Percentiles rank a stretch among this genome's conserved stretches.
Evolutionary conservation across 30 jellyfish, hydroid and myxozoan species (phyloP).

Genomic region (Turritopsis dohrnii): DNA sequence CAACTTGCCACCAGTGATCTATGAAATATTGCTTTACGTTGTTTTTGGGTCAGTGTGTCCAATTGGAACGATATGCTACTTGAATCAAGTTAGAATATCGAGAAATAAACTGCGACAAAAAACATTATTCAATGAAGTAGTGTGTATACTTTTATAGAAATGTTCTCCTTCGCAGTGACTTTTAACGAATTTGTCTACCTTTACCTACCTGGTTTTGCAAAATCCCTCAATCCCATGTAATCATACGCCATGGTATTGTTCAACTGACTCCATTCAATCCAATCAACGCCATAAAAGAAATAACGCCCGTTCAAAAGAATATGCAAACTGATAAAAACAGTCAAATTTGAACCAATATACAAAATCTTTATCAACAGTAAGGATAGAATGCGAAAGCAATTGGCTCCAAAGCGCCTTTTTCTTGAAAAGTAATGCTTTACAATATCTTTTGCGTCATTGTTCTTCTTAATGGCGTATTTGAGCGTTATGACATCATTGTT

Average conservation of each 20-base stretch:
- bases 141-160: too few relatives aligned
- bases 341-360: constrained; percentile 15
- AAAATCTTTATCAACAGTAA: constrained; percentile 10
- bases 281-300: constrained; percentile 10
- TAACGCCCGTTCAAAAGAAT: constrained; percentile 11
- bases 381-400: neutral
- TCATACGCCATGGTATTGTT: constrained; percentile 34
- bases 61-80: too few relatives aligned
- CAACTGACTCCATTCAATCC: constrained; percentile 25
- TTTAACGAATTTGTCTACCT: neutral
- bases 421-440: constrained; percentile 1
- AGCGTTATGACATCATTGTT: constrained; percentile 14
- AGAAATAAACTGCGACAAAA: too few relatives aligned
- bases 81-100: too few relatives aligned
- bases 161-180: neutral
- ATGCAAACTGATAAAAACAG: constrained; percentile 11
- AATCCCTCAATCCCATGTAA: constrained; percentile 27
- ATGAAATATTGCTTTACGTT: too few relatives aligned
- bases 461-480: neutral
- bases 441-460: neutral
- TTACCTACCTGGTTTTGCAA: constrained; percentile 31
- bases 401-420: neutral
- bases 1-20: too few relatives aligned
- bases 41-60: too few relatives aligned
- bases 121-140: too few relatives aligned